These are phyloP conservation scores for Pegea sp. DNA, from an alignment of 23 tunicate species.

Conservation along the genomic window DNA sequence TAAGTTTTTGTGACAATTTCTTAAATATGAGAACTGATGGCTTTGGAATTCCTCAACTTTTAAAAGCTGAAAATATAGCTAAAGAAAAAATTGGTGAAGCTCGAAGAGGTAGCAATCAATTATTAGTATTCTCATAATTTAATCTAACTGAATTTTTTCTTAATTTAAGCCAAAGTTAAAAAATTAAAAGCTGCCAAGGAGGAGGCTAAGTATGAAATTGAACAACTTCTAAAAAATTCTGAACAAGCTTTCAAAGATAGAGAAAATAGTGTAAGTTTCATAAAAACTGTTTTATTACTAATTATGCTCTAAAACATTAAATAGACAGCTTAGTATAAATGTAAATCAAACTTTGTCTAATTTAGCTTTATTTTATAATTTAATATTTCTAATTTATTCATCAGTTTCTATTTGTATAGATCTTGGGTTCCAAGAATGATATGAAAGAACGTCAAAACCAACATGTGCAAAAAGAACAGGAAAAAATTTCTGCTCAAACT, in stretches of 20 bases:
- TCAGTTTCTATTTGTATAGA: slow-evolving; percentile 8
- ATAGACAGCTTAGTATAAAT: too few relatives aligned
- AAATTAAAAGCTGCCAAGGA: slow-evolving; percentile 68
- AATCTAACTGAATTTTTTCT: too few relatives aligned
- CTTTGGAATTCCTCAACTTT: slow-evolving; percentile 60
- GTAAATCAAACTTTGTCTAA: too few relatives aligned
- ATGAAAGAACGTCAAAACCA: slow-evolving; percentile 14
- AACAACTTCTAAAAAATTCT: slow-evolving; percentile 11
- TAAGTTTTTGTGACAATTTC: too few relatives aligned
- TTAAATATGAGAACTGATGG: slow-evolving; percentile 83
- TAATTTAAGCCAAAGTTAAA: slow-evolving; percentile 29
- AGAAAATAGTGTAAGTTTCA: slow-evolving; percentile 18
- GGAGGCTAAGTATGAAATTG: slow-evolving; percentile 76
- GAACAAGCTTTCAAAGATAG: slow-evolving; percentile 43
- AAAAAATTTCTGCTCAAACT: slow-evolving; percentile 15
- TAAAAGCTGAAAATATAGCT: slow-evolving; percentile 66
- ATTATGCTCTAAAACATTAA: too few relatives aligned
- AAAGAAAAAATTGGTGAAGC: slow-evolving; percentile 74
- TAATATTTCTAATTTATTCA: not conserved
- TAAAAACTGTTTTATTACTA: too few relatives aligned
- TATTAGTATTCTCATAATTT: too few relatives aligned
- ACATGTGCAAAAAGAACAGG: slow-evolving; percentile 16
- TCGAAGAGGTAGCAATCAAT: slow-evolving; percentile 64
- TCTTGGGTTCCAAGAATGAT: slow-evolving; percentile 63
- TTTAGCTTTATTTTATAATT: not conserved